phyloP scores from a whole-genome alignment of 1,140 invertebrate genomes.

The Babylonia areolata region DNA sequence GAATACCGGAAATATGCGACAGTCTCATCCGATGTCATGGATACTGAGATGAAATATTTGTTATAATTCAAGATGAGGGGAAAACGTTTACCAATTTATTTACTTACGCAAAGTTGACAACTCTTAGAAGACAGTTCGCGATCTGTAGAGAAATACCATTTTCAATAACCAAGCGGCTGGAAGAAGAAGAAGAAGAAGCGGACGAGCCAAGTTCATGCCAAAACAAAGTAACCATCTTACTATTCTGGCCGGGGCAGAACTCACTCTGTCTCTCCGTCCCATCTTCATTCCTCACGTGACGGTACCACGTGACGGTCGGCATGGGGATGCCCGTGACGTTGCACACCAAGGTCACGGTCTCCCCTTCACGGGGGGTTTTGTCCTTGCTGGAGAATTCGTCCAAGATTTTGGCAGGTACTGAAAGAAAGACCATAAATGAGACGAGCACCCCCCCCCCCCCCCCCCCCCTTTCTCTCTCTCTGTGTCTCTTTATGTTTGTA shows the following conservation, averaged over 20 bases:
- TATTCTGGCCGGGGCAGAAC: constrained; percentile 48
- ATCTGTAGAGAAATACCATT: no score
- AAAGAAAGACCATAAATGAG: constrained; percentile 30
- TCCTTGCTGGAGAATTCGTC: constrained; percentile 58
- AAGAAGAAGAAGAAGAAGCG: not conserved
- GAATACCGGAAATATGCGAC: no score
- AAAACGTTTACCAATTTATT: no score
- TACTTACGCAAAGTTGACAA: no score
- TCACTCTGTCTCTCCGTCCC: constrained; percentile 53
- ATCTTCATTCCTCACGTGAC: constrained; percentile 39
- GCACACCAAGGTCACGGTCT: constrained; percentile 69
- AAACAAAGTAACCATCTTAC: constrained; percentile 43
- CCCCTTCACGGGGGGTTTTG: constrained; percentile 63
- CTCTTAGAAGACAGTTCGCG: no score
- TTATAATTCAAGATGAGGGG: no score
- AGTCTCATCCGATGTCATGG: no score
- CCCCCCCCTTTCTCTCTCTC: not conserved
- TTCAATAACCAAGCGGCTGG: not conserved
- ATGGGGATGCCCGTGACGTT: constrained; percentile 71
- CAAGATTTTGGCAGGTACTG: constrained; percentile 67
- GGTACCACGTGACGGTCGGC: constrained; percentile 72
- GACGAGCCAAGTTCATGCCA: not conserved
- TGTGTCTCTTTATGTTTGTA: no score
- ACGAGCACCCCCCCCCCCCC: constrained; percentile 2
- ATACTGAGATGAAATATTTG: no score